Percentiles rank a stretch among this genome's conserved stretches.
phyloP scores from a whole-genome alignment of 2,113 vertebrate genomes.

The Paratilapia polleni region DNA sequence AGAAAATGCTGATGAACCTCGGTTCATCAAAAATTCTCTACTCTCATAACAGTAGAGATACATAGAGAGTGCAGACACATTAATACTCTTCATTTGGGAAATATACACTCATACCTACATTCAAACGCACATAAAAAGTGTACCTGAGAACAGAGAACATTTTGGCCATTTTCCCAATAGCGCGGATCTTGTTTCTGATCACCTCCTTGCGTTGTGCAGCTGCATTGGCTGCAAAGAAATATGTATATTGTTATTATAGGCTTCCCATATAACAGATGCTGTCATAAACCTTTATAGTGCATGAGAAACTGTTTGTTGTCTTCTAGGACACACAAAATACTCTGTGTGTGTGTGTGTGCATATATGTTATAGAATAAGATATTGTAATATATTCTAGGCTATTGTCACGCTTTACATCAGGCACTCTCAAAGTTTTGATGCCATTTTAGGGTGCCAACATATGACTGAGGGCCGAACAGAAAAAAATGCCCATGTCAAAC shows the following conservation, averaged over 20 bases:
- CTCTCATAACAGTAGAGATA: background rate
- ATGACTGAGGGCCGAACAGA: background rate
- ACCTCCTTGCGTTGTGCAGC: conserved; percentile 86
- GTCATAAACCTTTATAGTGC: background rate
- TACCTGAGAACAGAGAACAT: conserved; percentile 87
- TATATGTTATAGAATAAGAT: background rate
- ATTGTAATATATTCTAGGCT: background rate
- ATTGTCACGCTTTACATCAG: background rate
- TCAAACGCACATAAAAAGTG: background rate
- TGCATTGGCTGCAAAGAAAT: conserved; percentile 79
- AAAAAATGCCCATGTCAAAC: background rate
- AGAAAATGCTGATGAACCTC: conserved; percentile 27
- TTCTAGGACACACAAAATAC: too few species aligned
- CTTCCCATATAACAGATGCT: background rate
- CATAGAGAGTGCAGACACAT: background rate
- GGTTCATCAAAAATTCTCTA: conserved; percentile 8
- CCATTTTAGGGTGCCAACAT: too few species aligned
- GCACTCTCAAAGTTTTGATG: background rate
- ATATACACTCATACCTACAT: background rate
- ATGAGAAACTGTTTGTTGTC: background rate
- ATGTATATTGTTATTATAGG: background rate
- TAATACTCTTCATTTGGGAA: background rate
- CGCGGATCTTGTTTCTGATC: conserved; percentile 86
- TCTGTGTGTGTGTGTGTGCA: background rate
- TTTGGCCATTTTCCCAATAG: conserved; percentile 87